Conservation (phyloP, 1,140 invertebrate genomes). For the Teleogryllus occipitalis region DNA sequence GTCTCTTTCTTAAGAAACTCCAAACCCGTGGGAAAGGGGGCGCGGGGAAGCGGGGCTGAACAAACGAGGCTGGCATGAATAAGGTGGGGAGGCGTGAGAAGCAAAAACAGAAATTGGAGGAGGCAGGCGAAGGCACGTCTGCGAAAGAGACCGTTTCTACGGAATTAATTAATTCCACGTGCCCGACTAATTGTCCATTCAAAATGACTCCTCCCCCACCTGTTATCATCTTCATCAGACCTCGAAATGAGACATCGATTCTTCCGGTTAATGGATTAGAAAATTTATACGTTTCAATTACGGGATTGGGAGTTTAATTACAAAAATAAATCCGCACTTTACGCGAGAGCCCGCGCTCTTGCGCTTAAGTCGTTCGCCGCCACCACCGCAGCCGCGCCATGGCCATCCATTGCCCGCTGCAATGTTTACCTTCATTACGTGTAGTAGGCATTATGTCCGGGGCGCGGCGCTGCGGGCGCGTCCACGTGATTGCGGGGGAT, state of each 20-base stretch:
- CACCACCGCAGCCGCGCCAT: no score
- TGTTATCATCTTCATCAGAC: not conserved
- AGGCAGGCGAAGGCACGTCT: not conserved
- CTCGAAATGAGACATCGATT: not conserved
- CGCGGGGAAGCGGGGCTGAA: not conserved
- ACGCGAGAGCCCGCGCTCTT: no score
- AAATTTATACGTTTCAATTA: not conserved
- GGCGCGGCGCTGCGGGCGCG: no score
- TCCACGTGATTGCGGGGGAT: not conserved
- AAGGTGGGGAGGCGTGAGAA: not conserved
- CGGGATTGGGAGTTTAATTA: not conserved
- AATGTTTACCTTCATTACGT: not conserved
- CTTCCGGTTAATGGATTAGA: not conserved
- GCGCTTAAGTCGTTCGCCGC: no score
- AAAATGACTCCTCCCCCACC: not conserved
- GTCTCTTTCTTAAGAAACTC: no score
- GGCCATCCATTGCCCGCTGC: not conserved
- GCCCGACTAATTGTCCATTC: not conserved
- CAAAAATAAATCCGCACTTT: not conserved
- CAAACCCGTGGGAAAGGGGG: not conserved
- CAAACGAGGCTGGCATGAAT: not conserved
- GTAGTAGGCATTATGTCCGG: not conserved
- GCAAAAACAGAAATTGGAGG: not conserved
- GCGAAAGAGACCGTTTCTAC: not conserved
- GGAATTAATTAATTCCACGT: slow-evolving; percentile 5